phyloP scores from a whole-genome alignment of 1,140 invertebrate species.

The Trichonephila inaurata region DNA sequence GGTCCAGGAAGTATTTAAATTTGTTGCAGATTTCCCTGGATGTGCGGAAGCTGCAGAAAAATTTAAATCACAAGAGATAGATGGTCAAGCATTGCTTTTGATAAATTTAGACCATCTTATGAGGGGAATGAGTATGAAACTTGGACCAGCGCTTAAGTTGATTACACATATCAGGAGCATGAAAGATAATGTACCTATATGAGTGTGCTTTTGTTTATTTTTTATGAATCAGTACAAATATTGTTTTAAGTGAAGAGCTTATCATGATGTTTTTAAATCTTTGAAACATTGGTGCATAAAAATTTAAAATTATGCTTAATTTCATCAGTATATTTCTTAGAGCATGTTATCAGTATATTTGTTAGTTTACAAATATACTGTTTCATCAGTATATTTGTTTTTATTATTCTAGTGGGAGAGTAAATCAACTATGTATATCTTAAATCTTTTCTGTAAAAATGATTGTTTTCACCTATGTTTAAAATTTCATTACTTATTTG shows the following conservation, averaged over 20 bases:
- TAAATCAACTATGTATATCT: no score
- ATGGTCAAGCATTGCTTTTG: slow-evolving; percentile 95
- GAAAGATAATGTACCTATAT: neutral
- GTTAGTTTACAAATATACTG: no score
- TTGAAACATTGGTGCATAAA: no score
- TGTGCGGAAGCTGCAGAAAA: slow-evolving; percentile 96
- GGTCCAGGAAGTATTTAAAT: slow-evolving; percentile 86
- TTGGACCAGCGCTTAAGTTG: slow-evolving; percentile 94
- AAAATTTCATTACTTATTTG: no score
- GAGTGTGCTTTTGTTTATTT: neutral
- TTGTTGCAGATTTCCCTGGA: slow-evolving; percentile 91
- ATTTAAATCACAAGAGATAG: slow-evolving; percentile 96
- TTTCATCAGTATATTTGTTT: no score
- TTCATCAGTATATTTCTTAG: no score
- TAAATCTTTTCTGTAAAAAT: no score
- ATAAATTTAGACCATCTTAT: slow-evolving; percentile 97
- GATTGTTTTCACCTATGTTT: no score
- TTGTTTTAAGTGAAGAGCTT: neutral
- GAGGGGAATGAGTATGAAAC: slow-evolving; percentile 95
- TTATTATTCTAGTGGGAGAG: no score
- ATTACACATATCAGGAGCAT: slow-evolving; percentile 33
- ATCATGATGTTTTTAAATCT: neutral
- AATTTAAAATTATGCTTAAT: no score
- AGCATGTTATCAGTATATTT: no score
- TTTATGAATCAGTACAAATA: neutral